Base-by-base conservation (phyloP, 2,797 vertebrate species). In the Pipistrellus pygmaeus region DNA sequence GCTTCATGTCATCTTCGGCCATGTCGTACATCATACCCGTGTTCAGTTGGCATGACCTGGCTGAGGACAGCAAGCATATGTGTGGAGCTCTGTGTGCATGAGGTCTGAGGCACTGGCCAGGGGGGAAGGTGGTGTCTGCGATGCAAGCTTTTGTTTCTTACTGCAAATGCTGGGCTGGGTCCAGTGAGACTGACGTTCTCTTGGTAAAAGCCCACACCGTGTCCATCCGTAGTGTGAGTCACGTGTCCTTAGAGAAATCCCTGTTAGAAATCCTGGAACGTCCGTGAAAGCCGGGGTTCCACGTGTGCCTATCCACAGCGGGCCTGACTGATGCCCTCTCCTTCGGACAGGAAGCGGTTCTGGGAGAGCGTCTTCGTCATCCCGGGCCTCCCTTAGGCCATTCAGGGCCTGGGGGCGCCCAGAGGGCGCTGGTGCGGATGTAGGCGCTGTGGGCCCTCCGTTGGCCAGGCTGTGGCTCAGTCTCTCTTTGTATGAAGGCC, bases 401-500 rank as follows among this genome's bases (percentile, higher is more conserved):
- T 23, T 30, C 18, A 6, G 21, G 30, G 30, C 90, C 69, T 38
- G 32, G 12, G 35, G 44, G 80, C 57, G 27, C 68, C 62, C 9
- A 27, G 73, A 51, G 68, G 62, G 9, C 68, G 27, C 51, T 32
- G 44, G 41, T 80, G 78, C 35, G 3, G 0, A 10, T 18, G 25
- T 8, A 13, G 21, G 76, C 78, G 21, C 69, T 9, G 6, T 11
- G 72, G 60, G 80, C 66, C 57, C 72, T 69, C 20, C 7, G 8
- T 10, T 32, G 20, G 48, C 51, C 72, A n/a, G 53, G 6, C 53
- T 85, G 82, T 78, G 85, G 23, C 82, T 17, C 17, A 85, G 88
- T n/a, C 30, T 68, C 21, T 14, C 21, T 68, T 86, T 75, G 17
- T 1, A 20, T 78, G 71, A 96, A 97, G 96, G 94, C 95, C 93